These are phyloP conservation scores for Vidua chalybeata DNA, from an alignment of 2,113 vertebrate species.

Conservation along the genomic window DNA sequence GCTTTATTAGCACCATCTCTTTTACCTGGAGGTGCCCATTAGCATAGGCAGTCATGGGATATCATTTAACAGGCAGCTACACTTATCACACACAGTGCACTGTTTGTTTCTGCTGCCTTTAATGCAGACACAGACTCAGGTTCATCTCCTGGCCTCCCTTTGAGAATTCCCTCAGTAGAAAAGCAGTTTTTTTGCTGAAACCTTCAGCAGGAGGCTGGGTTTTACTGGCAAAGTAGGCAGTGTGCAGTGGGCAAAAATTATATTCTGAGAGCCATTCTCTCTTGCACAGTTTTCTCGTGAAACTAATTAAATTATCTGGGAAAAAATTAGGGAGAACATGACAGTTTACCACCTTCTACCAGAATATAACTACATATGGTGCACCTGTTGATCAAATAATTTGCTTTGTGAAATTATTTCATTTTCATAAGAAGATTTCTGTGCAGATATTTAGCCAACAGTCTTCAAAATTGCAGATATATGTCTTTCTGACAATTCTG, in stretches of 20 bases:
- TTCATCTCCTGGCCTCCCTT: background rate
- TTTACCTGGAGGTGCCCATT: background rate
- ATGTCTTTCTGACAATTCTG: background rate
- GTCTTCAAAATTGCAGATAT: background rate
- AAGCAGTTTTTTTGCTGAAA: background rate
- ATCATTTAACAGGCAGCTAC: background rate
- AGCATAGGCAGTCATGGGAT: background rate
- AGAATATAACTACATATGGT: background rate
- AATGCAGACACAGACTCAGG: background rate
- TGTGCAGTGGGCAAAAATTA: background rate
- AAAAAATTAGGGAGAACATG: background rate
- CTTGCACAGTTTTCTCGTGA: background rate
- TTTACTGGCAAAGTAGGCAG: background rate
- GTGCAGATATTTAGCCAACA: background rate
- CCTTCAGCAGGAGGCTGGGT: background rate
- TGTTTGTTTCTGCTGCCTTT: background rate
- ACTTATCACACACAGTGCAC: background rate
- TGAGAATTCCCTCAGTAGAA: background rate
- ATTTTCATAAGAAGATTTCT: background rate
- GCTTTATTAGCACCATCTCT: conserved; percentile 15
- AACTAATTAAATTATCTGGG: background rate
- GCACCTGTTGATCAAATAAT: background rate
- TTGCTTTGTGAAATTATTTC: background rate
- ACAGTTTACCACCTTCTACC: background rate
- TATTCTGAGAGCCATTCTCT: background rate